Percentiles rank a stretch among this genome's conserved stretches.
Evolutionary conservation across 2,888 invertebrate genomes (phyloP).

Genomic region (Teinopalpus imperialis): DNA sequence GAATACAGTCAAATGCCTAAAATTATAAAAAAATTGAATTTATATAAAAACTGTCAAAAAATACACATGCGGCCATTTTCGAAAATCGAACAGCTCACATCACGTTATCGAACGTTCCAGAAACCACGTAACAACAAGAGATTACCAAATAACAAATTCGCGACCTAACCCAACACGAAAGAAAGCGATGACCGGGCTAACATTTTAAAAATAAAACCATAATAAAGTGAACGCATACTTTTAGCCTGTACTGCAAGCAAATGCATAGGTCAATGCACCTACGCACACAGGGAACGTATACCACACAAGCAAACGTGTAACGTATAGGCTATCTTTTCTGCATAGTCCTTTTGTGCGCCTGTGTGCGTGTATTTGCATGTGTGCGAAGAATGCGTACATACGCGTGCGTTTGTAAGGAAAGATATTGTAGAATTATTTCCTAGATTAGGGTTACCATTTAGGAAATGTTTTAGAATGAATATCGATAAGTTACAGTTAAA

Average conservation of each 20-base stretch:
- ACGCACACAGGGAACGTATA: conserved; percentile 52
- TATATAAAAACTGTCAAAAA: too few species aligned
- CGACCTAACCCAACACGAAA: conserved; percentile 75
- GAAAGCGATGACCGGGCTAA: conserved; percentile 63
- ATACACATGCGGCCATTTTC: too few species aligned
- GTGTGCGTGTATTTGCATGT: conserved; percentile 78
- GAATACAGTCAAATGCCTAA: too few species aligned
- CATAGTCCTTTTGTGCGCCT: conserved; percentile 47
- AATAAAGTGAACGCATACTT: conserved; percentile 81
- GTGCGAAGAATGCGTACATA: conserved; percentile 78
- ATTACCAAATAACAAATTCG: conserved; percentile 46
- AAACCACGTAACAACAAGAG: conserved; percentile 42
- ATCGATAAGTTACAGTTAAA: background rate
- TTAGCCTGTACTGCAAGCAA: conserved; percentile 79
- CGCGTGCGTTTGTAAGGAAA: conserved; percentile 66
- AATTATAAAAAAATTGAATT: too few species aligned
- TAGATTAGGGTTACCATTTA: conserved; percentile 54
- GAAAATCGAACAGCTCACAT: conserved; percentile 1
- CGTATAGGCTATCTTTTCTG: conserved; percentile 43
- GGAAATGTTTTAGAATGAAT: conserved; percentile 14
- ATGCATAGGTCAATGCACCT: conserved; percentile 77
- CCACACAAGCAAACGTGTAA: conserved; percentile 39
- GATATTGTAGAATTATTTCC: conserved; percentile 81
- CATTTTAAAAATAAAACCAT: conserved; percentile 81
- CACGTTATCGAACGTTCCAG: conserved; percentile 12